Conservation (phyloP, 2,888 invertebrate genomes). For the Drosophila ustulata region DNA sequence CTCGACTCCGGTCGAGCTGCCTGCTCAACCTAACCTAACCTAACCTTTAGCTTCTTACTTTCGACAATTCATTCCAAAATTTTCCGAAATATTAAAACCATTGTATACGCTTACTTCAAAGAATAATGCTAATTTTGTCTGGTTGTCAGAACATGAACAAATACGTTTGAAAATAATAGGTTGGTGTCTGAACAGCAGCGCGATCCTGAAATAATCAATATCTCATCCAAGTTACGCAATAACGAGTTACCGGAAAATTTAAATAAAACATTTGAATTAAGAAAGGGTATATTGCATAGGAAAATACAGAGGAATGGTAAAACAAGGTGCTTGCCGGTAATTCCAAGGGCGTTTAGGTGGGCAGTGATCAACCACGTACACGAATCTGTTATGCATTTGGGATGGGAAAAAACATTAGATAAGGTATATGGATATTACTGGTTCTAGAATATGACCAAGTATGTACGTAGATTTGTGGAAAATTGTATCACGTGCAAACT, state of each 20-base stretch:
- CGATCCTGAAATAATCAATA: not conserved
- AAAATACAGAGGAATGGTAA: conserved; percentile 9
- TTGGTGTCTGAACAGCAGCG: conserved; percentile 4
- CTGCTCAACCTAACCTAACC: too few relatives aligned
- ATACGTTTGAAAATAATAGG: conserved; percentile 1
- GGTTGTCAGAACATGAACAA: conserved; percentile 2
- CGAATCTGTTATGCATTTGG: conserved; percentile 7
- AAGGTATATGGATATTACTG: conserved; percentile 7
- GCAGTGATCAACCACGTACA: conserved; percentile 11
- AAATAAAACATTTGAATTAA: not conserved
- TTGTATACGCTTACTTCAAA: too few relatives aligned
- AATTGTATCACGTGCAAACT: too few relatives aligned
- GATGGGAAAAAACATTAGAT: conserved; percentile 9
- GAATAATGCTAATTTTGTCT: conserved; percentile 1
- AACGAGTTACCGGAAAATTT: conserved; percentile 1
- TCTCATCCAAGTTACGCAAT: not conserved
- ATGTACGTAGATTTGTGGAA: conserved; percentile 11
- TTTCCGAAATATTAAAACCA: too few relatives aligned
- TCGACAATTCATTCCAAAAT: not conserved
- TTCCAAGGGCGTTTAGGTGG: conserved; percentile 7
- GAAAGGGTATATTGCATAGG: conserved; percentile 8
- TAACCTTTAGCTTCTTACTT: conserved; percentile 3
- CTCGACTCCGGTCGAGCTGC: too few relatives aligned
- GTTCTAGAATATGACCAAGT: conserved; percentile 9
- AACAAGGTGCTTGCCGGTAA: conserved; percentile 9